Evolutionary conservation across 2,888 invertebrate genomes (phyloP), one percentile per base, ranked within the genome.

Genomic region (Lysandra coridon): DNA sequence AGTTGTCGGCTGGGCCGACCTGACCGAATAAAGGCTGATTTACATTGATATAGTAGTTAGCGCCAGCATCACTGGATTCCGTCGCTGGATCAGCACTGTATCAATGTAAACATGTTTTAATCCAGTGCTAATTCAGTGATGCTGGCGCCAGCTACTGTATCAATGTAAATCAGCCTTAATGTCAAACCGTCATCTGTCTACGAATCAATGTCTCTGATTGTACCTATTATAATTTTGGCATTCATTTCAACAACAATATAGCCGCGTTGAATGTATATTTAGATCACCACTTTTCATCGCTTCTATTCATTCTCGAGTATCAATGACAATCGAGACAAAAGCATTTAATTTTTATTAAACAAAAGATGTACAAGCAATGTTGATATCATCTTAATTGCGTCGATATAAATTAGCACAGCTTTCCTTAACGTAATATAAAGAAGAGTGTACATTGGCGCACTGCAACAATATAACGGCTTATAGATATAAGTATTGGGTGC

Each of bases 351-450:
- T 78, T 4, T 62, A 62, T 78, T 33, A 62, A 78, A 78, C 62
- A 78, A 78, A 62, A 64, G 78, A 30, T 37, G 62, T 64, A 78
- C 33, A 33, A 78, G n/a, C 37, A 37, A 78, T 62, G 60, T 78
- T 62, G 62, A 79, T 78, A 75, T 81, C 81, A 84, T 84, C 83
- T 83, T 83, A 84, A 85, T 85, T 83, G 82, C 82, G 81, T 83
- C 81, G 81, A 81, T 33, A 78, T 17, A 78, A 78, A 78, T 64
- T 76, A 76, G 76, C 5, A 17, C 57, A 33, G 5, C 57, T 69
- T 69, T 69, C 23, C 14, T 69, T 7, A 14, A 14, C 69, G 14
- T 69, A 12, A 64, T 12, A 23, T 64, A 30, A 64, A 64, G 64
- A 10, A 7, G 30, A 30, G 69, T 69, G 69, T 69, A 69, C 69